phyloP scores from a whole-genome alignment of 2,797 vertebrate species.

The Myotis myotis region DNA sequence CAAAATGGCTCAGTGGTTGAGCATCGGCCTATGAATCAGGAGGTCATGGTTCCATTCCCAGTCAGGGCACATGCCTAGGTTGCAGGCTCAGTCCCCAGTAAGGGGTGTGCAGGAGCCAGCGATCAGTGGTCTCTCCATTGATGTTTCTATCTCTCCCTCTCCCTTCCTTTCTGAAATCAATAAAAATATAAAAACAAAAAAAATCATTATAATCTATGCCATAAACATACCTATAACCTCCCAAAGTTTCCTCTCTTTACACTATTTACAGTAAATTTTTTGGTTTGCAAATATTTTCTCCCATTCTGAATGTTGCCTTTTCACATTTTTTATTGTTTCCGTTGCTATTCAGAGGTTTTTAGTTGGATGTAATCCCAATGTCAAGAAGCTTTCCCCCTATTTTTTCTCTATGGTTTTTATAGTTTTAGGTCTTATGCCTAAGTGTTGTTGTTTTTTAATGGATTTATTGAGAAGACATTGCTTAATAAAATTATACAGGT shows the following conservation, averaged over 20 bases:
- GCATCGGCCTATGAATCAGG: too few relatives aligned
- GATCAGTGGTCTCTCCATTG: too few relatives aligned
- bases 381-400: background rate
- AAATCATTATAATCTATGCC: background rate
- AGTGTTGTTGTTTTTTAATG: background rate
- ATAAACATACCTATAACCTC: background rate
- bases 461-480: background rate
- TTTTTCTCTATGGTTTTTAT: background rate
- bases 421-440: background rate
- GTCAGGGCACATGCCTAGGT: too few relatives aligned
- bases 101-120: too few relatives aligned
- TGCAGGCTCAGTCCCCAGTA: too few relatives aligned
- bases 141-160: too few relatives aligned
- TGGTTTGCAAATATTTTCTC: background rate
- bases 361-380: background rate
- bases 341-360: background rate
- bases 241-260: background rate
- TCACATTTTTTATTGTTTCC: background rate
- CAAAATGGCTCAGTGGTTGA: too few relatives aligned
- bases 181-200: too few relatives aligned
- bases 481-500: background rate
- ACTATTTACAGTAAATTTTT: background rate
- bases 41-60: too few relatives aligned
- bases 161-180: too few relatives aligned
- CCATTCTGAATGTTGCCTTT: background rate